Evolutionary conservation across 64 coral and sea anemone species (phyloP), one percentile per base, ranked within the genome.

Genomic region (Actinia tenebrosa): DNA sequence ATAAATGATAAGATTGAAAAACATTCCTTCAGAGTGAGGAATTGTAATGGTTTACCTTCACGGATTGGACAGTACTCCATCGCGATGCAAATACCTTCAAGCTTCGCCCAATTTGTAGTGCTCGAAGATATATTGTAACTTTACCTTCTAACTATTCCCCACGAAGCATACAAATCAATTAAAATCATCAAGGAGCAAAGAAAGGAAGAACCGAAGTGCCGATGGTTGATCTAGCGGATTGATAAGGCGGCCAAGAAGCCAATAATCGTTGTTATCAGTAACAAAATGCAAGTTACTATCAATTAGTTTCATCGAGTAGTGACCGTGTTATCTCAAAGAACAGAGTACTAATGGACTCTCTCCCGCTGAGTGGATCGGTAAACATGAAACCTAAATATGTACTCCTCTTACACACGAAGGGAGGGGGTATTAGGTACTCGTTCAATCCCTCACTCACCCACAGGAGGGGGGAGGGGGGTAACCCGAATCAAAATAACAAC

Each of bases 331-430:
- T 81, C 79, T 50, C 45, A 7, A 7, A 50, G 50, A 19, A 50
- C 79, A 25, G 50, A 53, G 79, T 25, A 53, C 79, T 75, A 81
- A 81, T 81, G 79, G 79, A 81, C 16, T 53, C 45, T 45, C 79
- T 53, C 79, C 79, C 50, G 79, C 79, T 53, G 79, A 50, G 79
- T 81, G 79, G 79, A 81, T 15, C 22, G 44, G 50, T 81, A 81
- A 81, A 81, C 79, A 81, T 44, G 46, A 81, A 50, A 81, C 20
- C 53, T 53, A 81, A 81, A 81, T 53, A 80, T 42, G 53, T 55
- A 58, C 56, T 58, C 56, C 56, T 5, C 47, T 50, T 50, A 50
- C 47, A 50, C 47, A 50, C 7, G 47, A 50, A 50, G 47, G 47
- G 47, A 50, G 47, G 47, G 47, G 47, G 47, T 50, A 8, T 37